A percentile compares a stretch with the other conserved stretches of the same genome.
Conservation (phyloP, 2,888 invertebrate genomes). For the Acanthopleura granulata region DNA sequence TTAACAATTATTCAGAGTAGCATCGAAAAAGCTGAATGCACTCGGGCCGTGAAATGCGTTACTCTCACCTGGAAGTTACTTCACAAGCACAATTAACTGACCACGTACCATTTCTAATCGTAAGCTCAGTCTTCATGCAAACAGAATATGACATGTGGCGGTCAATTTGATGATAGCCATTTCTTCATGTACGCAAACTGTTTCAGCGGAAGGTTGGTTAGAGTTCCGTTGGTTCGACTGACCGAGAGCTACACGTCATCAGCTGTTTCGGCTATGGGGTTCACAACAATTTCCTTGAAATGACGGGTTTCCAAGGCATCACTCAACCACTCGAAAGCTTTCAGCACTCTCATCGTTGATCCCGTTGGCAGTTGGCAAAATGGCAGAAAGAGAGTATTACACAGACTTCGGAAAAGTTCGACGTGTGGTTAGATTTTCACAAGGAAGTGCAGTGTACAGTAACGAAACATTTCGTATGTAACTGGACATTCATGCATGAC, state of each 20-base stretch:
- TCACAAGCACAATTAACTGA: no score
- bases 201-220: background rate
- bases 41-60: no score
- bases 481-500: no score
- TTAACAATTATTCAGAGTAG: no score
- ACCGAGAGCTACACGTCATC: background rate
- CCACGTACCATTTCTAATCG: no score
- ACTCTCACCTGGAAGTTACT: no score
- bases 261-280: background rate
- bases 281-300: background rate
- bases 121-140: no score
- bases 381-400: background rate
- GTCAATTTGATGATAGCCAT: background rate
- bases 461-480: no score
- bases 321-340: background rate
- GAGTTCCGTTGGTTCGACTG: background rate
- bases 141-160: no score
- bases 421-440: no score
- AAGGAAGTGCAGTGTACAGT: no score
- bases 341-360: background rate
- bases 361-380: background rate
- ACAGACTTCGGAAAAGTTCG: background rate
- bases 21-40: no score
- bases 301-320: background rate
- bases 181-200: background rate